A percentile compares a stretch with the other conserved stretches of the same genome.
Conservation (phyloP, 2,888 invertebrate species). For the Diplazon laetatorius region DNA sequence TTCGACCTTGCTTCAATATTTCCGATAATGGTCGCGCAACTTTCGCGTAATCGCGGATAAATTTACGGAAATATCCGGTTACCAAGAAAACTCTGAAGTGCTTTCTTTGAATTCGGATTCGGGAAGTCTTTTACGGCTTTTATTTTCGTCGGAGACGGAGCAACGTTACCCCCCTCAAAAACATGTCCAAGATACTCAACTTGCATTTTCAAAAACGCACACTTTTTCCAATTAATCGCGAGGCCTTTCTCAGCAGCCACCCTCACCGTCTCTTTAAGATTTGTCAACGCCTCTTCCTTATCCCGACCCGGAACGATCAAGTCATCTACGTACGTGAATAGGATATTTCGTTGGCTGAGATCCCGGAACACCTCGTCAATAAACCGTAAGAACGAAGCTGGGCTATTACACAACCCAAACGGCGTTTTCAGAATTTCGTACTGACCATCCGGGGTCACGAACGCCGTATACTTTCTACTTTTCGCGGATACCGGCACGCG, state of each 20-base stretch:
- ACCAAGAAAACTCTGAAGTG: slow-evolving; percentile 45
- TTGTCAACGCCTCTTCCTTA: slow-evolving; percentile 48
- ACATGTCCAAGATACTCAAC: slow-evolving; percentile 26
- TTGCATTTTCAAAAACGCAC: slow-evolving; percentile 55
- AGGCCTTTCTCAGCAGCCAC: slow-evolving; percentile 60
- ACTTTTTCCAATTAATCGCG: slow-evolving; percentile 66
- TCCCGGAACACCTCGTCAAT: slow-evolving; percentile 53
- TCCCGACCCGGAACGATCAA: slow-evolving; percentile 53
- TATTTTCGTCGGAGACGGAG: slow-evolving; percentile 47
- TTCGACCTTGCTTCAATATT: neutral
- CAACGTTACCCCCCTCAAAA: slow-evolving; percentile 35
- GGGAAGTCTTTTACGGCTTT: slow-evolving; percentile 60
- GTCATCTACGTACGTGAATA: slow-evolving; percentile 61
- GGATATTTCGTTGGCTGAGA: slow-evolving; percentile 20
- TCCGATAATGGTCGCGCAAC: neutral
- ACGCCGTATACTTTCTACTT: slow-evolving; percentile 67
- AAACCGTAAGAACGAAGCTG: slow-evolving; percentile 54
- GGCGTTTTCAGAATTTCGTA: slow-evolving; percentile 64
- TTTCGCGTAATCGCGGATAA: slow-evolving; percentile 1
- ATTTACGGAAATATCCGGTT: slow-evolving; percentile 6
- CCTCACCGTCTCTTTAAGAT: slow-evolving; percentile 57
- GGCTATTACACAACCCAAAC: slow-evolving; percentile 51
- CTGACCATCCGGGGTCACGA: slow-evolving; percentile 63
- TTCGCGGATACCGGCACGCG: slow-evolving; percentile 64
- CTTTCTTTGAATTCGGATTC: slow-evolving; percentile 15